phyloP scores from a whole-genome alignment of 2,888 invertebrate species.

The Anoplius nigerrimus region DNA sequence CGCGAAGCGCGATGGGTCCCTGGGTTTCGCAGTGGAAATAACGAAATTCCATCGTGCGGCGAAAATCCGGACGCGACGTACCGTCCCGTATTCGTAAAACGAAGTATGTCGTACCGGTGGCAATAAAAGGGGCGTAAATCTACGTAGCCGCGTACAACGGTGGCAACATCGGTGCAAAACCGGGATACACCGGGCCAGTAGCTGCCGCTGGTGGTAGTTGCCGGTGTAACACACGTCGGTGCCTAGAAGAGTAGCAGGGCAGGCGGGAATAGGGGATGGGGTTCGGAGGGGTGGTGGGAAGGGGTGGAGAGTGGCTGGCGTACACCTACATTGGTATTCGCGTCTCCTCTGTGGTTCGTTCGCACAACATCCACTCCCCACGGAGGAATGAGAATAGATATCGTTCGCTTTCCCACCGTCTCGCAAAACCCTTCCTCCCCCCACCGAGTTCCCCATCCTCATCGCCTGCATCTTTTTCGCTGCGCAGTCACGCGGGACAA shows the following conservation, averaged over 20 bases:
- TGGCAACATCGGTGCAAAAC: constrained; percentile 32
- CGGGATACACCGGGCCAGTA: constrained; percentile 33
- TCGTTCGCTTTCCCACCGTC: constrained; percentile 38
- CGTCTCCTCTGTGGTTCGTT: constrained; percentile 50
- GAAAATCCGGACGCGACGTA: constrained; percentile 50
- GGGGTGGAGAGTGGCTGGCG: constrained; percentile 14
- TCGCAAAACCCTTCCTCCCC: not conserved
- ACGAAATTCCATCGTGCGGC: constrained; percentile 55
- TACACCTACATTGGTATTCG: constrained; percentile 47
- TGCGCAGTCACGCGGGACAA: not conserved
- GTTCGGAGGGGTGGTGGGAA: no score
- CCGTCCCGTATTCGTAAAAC: constrained; percentile 45
- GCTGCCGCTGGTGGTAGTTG: constrained; percentile 13
- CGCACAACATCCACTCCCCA: constrained; percentile 49
- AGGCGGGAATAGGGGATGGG: not conserved
- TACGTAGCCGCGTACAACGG: constrained; percentile 33
- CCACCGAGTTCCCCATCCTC: not conserved
- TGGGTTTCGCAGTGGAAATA: constrained; percentile 40
- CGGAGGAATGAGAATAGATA: constrained; percentile 53
- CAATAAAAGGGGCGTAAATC: constrained; percentile 59
- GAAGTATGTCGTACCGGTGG: constrained; percentile 46
- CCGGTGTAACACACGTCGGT: constrained; percentile 27
- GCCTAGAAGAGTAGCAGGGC: not conserved
- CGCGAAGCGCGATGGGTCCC: constrained; percentile 3
- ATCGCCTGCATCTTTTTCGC: not conserved